Conservation (phyloP, 2,888 invertebrate species). For the Catocala fraxini region DNA sequence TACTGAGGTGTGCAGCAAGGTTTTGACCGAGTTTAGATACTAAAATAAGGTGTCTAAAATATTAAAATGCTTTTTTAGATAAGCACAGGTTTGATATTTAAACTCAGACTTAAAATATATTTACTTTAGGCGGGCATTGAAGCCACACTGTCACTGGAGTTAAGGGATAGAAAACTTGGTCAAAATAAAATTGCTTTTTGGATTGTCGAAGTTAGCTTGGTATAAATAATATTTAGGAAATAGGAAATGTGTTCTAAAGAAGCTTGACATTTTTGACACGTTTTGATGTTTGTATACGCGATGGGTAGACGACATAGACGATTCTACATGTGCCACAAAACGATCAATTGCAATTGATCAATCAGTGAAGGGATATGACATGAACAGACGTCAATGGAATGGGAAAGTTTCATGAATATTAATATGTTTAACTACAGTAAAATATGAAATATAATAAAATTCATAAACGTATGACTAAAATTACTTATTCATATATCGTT, state of each 20-base stretch:
- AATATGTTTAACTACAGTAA: no score
- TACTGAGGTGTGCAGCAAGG: conserved; percentile 32
- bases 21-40: conserved; percentile 46
- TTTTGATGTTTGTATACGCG: conserved; percentile 45
- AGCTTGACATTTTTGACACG: conserved; percentile 52
- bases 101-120: not conserved
- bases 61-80: conserved; percentile 6
- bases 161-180: conserved; percentile 35
- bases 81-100: conserved; percentile 1
- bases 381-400: no score
- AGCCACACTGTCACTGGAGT: not conserved
- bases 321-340: not conserved
- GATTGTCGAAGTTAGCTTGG: conserved; percentile 34
- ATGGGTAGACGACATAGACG: conserved; percentile 22
- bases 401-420: no score
- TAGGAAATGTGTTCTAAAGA: conserved; percentile 46
- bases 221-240: conserved; percentile 33
- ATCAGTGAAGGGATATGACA: not conserved
- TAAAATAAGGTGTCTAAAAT: conserved; percentile 1
- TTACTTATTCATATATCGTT: no score
- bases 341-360: not conserved
- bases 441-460: no score
- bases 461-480: no score
- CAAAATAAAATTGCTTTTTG: conserved; percentile 39
- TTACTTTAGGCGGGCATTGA: not conserved